Evolutionary conservation across 2,797 vertebrate genomes (phyloP), one percentile per base, ranked within the genome.

Genomic region (Euthynnus affinis): DNA sequence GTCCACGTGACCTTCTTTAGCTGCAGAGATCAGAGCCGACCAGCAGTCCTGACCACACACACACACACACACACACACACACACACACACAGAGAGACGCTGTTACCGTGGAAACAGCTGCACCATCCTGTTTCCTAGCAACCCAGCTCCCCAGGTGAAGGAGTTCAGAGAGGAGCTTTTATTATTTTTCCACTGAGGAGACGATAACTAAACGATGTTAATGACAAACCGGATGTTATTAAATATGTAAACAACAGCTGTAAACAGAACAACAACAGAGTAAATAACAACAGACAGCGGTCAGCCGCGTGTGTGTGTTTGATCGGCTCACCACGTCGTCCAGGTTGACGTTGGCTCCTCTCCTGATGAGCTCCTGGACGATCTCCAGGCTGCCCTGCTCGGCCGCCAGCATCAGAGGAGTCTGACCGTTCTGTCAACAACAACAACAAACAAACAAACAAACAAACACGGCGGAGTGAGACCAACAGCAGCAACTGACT

Each of bases 321-420:
- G 20, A n/a, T 46, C 37, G 0, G 0, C 87, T 95, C 92, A 99
- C 98, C 93, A 97, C 94, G 81, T 99, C 98, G 42, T 99, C 98
- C 91, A 99, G 94, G 91, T 99, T 98, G 86, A 98, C 98, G 44
- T 99, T 96, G 27, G 98, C 98, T 69, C 97, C 97, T 72, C 97
- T 96, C 86, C 96, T 95, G 78, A 99, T 94, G 72, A 99, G 94
- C 83, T 99, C 98, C 90, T 98, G 97, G 51, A 98, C 94, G 17
- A 99, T 98, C 81, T 99, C 98, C 90, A 99, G 87, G 81, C 96
- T 99, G 85, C 98, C 98, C 91, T 98, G 98, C 73, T 99, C 98
- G 0, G 98, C 96, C 15, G 98, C 98, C 83, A 99, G 75, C 98
- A 99, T 99, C 80, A 99, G 86, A 0, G 97, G 96, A 15, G 98